Conservation (phyloP, 2,888 invertebrate species). For the Orthonevra nobilis region DNA sequence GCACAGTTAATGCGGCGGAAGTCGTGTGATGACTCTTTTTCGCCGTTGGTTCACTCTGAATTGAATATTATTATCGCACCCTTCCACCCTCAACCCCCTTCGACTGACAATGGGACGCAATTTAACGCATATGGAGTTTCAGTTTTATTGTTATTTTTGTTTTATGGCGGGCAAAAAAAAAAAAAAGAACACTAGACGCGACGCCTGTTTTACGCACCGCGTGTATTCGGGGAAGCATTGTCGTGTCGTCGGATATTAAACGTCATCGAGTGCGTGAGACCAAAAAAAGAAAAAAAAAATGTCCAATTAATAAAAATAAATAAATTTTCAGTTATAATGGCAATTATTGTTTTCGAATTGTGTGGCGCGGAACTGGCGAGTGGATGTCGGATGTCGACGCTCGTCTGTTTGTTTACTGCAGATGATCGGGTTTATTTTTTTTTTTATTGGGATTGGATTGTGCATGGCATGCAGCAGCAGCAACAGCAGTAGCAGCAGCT, state of each 20-base stretch:
- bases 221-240: background rate
- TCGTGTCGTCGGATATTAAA: too few species aligned
- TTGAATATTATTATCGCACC: constrained; percentile 58
- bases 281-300: constrained; percentile 15
- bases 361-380: background rate
- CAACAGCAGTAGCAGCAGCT: too few species aligned
- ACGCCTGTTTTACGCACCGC: constrained; percentile 26
- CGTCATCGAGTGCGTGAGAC: background rate
- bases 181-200: too few species aligned
- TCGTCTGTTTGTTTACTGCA: background rate
- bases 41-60: constrained; percentile 65
- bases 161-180: too few species aligned
- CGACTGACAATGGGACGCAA: constrained; percentile 45
- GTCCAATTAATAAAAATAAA: constrained; percentile 64
- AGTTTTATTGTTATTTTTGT: constrained; percentile 30
- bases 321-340: constrained; percentile 57
- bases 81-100: background rate
- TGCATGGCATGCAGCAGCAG: background rate
- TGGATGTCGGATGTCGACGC: too few species aligned
- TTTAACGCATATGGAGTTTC: constrained; percentile 58
- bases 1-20: constrained; percentile 67
- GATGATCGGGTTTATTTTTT: constrained; percentile 1
- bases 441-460: background rate
- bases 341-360: constrained; percentile 38
- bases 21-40: constrained; percentile 66